A percentile compares a stretch with the other conserved stretches of the same genome.
phyloP scores from a whole-genome alignment of 2,797 vertebrate genomes.

The Acomys russatus region DNA sequence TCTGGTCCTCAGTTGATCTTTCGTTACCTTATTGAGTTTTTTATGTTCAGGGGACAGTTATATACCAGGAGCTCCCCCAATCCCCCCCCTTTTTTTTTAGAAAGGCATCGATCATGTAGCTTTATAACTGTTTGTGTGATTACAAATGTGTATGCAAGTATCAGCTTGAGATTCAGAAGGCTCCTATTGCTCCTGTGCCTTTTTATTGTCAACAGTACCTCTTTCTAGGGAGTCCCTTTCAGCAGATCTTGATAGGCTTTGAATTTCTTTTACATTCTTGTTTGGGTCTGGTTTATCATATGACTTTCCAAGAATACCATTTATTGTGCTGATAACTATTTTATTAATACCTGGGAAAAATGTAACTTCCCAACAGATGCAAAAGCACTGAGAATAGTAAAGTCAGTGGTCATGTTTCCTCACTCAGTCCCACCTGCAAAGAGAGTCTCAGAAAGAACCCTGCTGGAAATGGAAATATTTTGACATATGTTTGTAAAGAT shows the following conservation, averaged over 20 bases:
- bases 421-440: background rate
- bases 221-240: background rate
- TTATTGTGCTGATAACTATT: background rate
- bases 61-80: background rate
- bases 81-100: too few species aligned
- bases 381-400: background rate
- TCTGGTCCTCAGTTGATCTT: background rate
- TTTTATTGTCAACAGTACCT: background rate
- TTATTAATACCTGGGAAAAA: background rate
- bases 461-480: slow-evolving; percentile 2
- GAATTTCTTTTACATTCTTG: background rate
- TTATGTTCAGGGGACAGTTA: background rate
- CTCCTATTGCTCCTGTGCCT: background rate
- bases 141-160: background rate
- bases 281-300: background rate
- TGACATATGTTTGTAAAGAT: slow-evolving; percentile 6
- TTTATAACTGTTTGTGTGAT: background rate
- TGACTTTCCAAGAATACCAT: background rate
- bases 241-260: background rate
- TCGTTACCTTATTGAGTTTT: background rate
- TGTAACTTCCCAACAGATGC: background rate
- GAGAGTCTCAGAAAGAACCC: background rate
- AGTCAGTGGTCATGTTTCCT: background rate
- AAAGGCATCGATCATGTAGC: background rate
- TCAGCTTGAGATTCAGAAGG: background rate